Evolutionary conservation across 2,888 invertebrate genomes (phyloP), one percentile per base, ranked within the genome.

Genomic region (Prosapia bicincta): DNA sequence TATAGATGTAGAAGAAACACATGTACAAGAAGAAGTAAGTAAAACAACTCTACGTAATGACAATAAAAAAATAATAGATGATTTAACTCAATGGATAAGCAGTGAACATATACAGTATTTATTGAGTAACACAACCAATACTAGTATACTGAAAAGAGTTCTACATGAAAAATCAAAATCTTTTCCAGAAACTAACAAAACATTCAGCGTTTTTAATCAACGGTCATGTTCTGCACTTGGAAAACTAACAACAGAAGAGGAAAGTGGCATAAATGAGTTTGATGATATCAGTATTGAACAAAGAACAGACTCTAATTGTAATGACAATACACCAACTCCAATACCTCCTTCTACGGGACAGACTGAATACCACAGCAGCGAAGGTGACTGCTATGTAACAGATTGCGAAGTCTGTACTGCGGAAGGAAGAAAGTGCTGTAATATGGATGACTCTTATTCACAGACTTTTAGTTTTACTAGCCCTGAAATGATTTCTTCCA

Each of bases 351-450:
- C 30, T 13, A 66, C 72, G 9, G 66, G 66, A 7, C 66, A 26
- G n/a, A 72, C 65, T 23, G 65, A 65, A 6, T 30, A 66, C 9
- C 72, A 72, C n/a, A 72, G 72, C 24, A 72, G 72, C 30, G 72
- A 72, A 24, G 73, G 72, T 32, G 76, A 76, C 23, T 76, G 76
- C 25, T 76, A 76, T 43, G 73, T 76, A 25, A 76, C 76, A 32
- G 76, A 77, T 43, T 77, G 77, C 30, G 77, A 77, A 26, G 72
- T 71, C 65, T 77, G 77, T 65, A 65, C 30, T 9, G 77, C 72
- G 0, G 74, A 75, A 32, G 74, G 77, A 0, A 74, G 74, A 65
- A 77, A 77, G 25, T 77, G 77, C n/a, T 77, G 77, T 66, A 77
- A 75, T 72, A 69, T 75, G 23, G 75, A 77, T 32, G 74, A 74